These are phyloP conservation scores for Aurelia aurita DNA, from an alignment of 30 jellyfish, hydroid and myxozoan species.

Conservation along the genomic window DNA sequence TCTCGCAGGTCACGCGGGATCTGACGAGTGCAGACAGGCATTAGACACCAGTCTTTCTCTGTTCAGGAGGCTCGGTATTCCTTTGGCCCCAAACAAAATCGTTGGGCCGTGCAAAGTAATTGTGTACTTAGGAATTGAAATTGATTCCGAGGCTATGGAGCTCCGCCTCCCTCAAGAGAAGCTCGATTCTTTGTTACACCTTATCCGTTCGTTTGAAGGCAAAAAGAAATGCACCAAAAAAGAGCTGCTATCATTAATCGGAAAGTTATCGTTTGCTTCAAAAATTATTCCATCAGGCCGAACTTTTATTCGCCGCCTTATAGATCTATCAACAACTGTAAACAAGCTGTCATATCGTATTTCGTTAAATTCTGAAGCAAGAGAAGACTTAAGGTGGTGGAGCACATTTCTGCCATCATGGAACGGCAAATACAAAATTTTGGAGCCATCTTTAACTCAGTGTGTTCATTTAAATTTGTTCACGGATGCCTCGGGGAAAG, in stretches of 20 bases:
- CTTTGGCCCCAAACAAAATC: background rate
- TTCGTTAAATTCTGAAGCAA: no score
- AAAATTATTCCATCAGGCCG: background rate
- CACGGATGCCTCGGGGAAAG: slow-evolving; percentile 1
- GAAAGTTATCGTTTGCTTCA: background rate
- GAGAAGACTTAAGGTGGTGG: background rate
- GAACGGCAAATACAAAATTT: background rate
- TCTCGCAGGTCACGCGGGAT: no score
- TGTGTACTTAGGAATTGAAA: background rate
- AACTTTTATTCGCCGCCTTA: background rate
- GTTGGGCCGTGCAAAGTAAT: background rate
- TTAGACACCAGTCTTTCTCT: no score
- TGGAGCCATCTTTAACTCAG: background rate
- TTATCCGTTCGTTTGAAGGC: background rate
- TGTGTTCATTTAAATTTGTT: background rate
- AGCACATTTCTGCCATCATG: background rate
- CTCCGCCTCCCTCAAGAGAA: background rate
- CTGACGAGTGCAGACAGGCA: no score
- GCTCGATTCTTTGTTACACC: background rate
- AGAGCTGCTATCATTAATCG: background rate
- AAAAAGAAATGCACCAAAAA: background rate
- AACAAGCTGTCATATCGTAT: background rate
- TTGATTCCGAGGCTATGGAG: background rate
- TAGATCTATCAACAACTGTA: background rate
- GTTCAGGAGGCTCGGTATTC: background rate